Evolutionary conservation across 2,797 vertebrate species (phyloP), one percentile per base, ranked within the genome.

Genomic region (Gila robusta): DNA sequence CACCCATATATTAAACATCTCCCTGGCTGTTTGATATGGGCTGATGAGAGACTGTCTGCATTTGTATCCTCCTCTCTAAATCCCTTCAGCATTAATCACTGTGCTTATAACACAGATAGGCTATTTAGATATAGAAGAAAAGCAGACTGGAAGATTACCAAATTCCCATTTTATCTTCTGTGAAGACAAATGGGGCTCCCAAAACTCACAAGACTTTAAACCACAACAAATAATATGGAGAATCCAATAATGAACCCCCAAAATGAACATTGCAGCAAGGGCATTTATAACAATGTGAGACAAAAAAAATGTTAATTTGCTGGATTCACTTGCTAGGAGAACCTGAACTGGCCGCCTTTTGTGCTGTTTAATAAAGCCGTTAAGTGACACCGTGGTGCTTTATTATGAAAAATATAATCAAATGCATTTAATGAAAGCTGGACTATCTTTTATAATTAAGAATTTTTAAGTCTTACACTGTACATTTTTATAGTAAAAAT

Each of bases 1-100:
- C 94, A 94, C 92, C 93, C 93, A 92, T 93, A 93, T 94, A 95
- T 95, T 94, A 95, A 93, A 94, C 91, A 92, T 94, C 91, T 92
- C 93, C 90, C 90, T 91, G 92, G 92, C 93, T 93, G 89, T 89
- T 92, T 93, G 92, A 93, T 93, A 93, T 93, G 91, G 90, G 91
- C 92, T 94, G 94, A 95, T 92, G 91, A 92, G 92, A 93, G 91
- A 92, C 83, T 94, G 94, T 94, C 93, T 94, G 93, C 91, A 94
- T 93, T 94, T 94, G 93, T 92, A 91, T 94, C 92, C 92, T 86
- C 93, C 92, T 92, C 92, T 90, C 89, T 87, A 94, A 94, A 94
- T 93, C 94, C 93, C 92, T 86, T 88, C 92, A 91, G 93, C 92
- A 88, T 93, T 93, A 92, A 90, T 89, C 86, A 90, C 90, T 92